Conservation (phyloP, 1,140 invertebrate species). For the Oreohelix idahoensis region DNA sequence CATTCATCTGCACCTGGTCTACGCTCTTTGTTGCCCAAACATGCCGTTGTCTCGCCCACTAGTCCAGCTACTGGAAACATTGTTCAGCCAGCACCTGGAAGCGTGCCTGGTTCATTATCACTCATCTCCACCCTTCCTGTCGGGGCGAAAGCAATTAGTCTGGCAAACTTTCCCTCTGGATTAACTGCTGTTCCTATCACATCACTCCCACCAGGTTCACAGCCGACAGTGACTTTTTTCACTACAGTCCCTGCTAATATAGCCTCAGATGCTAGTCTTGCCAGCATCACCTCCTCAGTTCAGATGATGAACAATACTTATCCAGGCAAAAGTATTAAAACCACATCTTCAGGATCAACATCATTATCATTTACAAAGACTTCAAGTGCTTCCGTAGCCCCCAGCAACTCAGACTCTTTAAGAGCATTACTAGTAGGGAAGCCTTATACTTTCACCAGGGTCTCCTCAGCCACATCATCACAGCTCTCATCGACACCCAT, state of each 20-base stretch:
- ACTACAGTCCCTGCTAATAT: not conserved
- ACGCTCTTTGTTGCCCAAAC: constrained; percentile 41
- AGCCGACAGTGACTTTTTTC: constrained; percentile 28
- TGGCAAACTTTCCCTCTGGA: constrained; percentile 14
- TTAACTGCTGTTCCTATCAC: constrained; percentile 24
- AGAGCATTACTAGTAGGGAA: constrained; percentile 40
- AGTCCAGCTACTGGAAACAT: not conserved
- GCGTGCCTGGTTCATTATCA: constrained; percentile 4
- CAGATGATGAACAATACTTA: constrained; percentile 11
- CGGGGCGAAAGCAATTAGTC: constrained; percentile 29
- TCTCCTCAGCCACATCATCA: not conserved
- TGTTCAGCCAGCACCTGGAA: constrained; percentile 10
- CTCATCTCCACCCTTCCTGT: constrained; percentile 37
- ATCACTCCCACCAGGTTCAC: constrained; percentile 9
- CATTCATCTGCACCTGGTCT: constrained; percentile 39
- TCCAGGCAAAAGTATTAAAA: not conserved
- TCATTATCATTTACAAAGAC: not conserved
- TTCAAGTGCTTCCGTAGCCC: not conserved
- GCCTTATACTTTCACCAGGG: constrained; percentile 6
- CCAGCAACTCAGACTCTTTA: constrained; percentile 35
- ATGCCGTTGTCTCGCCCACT: not conserved
- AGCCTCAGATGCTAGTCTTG: not conserved
- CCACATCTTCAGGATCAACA: not conserved
- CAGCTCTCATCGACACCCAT: constrained; percentile 23
- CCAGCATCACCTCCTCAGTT: not conserved